A percentile compares a stretch with the other conserved stretches of the same genome.
Conservation (phyloP, 2,888 invertebrate genomes). For the Drosophila subquinaria region DNA sequence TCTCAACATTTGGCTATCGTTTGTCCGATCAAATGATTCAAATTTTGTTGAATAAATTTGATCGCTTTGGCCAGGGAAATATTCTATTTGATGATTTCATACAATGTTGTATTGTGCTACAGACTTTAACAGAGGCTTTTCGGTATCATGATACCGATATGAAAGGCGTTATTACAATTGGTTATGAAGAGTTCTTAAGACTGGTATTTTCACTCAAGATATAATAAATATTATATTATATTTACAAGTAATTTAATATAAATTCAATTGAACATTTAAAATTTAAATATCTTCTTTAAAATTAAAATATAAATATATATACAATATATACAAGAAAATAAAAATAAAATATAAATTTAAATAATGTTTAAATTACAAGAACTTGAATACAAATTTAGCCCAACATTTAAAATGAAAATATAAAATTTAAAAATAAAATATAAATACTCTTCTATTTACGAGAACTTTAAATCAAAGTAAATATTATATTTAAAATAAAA, state of each 20-base stretch:
- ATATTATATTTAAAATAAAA: neutral
- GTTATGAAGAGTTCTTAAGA: constrained; percentile 97
- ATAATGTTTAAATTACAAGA: no score
- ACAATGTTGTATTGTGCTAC: constrained; percentile 95
- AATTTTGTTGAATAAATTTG: constrained; percentile 95
- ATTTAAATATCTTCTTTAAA: neutral
- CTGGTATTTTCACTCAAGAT: constrained; percentile 95
- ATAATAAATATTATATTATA: constrained; percentile 78
- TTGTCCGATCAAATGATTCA: constrained; percentile 93
- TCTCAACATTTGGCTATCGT: constrained; percentile 95
- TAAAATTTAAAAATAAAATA: no score
- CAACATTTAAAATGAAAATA: no score
- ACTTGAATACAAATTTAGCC: no score
- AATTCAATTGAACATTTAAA: neutral
- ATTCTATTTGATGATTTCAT: constrained; percentile 99
- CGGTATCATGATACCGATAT: constrained; percentile 95
- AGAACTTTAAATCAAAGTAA: neutral
- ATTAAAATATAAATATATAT: no score
- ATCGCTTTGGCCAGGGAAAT: constrained; percentile 94
- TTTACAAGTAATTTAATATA: no score
- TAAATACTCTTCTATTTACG: neutral
- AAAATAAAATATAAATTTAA: no score
- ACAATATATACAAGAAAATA: no score
- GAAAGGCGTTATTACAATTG: constrained; percentile 97
- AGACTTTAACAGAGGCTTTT: constrained; percentile 96